A percentile compares a stretch with the other conserved stretches of the same genome.
phyloP scores from a whole-genome alignment of 1,140 invertebrate genomes.

The Drosophila nigrodunni region DNA sequence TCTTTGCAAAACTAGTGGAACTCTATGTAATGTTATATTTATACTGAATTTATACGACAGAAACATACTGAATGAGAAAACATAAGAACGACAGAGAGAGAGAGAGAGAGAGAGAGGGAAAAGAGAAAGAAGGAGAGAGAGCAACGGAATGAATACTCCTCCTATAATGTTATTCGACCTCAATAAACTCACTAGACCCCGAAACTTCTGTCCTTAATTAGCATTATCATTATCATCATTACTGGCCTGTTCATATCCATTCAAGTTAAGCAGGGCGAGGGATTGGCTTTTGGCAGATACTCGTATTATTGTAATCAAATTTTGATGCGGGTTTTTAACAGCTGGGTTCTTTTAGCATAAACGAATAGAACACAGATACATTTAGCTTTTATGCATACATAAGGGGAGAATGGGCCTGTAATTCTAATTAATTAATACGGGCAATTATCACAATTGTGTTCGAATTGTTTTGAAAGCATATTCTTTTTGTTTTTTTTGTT shows the following conservation, averaged over 20 bases:
- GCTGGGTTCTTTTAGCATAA: constrained; percentile 34
- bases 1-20: constrained; percentile 67
- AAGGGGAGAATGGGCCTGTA: not conserved
- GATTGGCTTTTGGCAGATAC: not conserved
- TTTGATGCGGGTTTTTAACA: constrained; percentile 24
- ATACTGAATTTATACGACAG: constrained; percentile 57
- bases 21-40: constrained; percentile 71
- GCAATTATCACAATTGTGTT: constrained; percentile 4
- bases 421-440: constrained; percentile 25
- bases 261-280: constrained; percentile 28
- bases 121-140: constrained; percentile 36
- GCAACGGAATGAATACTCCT: constrained; percentile 32
- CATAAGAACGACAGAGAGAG: constrained; percentile 1
- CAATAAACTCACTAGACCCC: constrained; percentile 2
- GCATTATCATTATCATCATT: not conserved
- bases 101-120: constrained; percentile 3
- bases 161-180: not conserved
- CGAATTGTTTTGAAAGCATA: constrained; percentile 18
- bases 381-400: constrained; percentile 8
- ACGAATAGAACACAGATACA: constrained; percentile 19
- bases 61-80: not conserved
- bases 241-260: not conserved
- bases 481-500: constrained; percentile 10
- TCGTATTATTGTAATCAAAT: not conserved
- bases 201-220: not conserved